Evolutionary conservation across 2,797 vertebrate genomes (phyloP).

Genomic region (Holocentrus rufus): DNA sequence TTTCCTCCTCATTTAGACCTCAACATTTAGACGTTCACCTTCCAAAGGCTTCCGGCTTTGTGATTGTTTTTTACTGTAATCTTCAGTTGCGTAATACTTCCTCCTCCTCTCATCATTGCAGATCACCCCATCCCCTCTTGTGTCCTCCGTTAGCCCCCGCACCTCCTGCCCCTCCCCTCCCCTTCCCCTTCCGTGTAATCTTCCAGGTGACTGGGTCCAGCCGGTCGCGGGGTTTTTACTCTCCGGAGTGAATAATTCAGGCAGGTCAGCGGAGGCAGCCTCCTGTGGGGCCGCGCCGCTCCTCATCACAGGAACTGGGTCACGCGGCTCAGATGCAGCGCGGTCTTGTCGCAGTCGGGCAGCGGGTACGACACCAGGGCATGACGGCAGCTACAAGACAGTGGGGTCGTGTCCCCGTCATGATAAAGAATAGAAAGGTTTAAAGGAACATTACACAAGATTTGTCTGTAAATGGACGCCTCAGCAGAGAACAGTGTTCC

Average conservation of each 20-base stretch:
- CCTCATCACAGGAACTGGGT: constrained; percentile 75
- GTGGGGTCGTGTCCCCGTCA: constrained; percentile 14
- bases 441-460: too few relatives aligned
- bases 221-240: constrained; percentile 48
- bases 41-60: not conserved
- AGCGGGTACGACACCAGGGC: constrained; percentile 8
- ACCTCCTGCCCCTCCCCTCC: not conserved
- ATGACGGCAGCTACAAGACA: not conserved
- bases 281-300: constrained; percentile 52
- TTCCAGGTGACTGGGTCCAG: constrained; percentile 69
- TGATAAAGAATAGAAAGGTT: not conserved
- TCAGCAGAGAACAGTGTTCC: not conserved
- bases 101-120: constrained; percentile 4
- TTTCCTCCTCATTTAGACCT: not conserved
- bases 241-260: constrained; percentile 77
- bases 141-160: constrained; percentile 12
- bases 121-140: constrained; percentile 18
- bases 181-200: constrained; percentile 27
- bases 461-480: too few relatives aligned
- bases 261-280: constrained; percentile 54
- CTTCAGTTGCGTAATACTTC: constrained; percentile 41
- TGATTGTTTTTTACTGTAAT: constrained; percentile 1
- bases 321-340: constrained; percentile 62
- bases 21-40: not conserved
- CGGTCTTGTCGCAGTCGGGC: constrained; percentile 44